Conservation (phyloP, 1,140 invertebrate genomes). For the Amyelois transitella region DNA sequence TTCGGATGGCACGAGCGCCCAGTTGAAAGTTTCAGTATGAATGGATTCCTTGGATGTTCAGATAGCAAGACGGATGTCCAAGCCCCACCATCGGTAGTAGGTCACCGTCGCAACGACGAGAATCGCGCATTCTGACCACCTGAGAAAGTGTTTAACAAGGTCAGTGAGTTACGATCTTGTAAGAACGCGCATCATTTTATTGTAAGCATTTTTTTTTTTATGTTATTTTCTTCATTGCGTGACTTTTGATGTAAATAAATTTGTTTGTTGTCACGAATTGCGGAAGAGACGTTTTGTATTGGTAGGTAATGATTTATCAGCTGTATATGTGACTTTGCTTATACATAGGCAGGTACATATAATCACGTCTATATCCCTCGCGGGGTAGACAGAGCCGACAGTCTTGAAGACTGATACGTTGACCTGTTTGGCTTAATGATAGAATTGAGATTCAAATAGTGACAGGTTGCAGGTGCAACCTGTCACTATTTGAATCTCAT, state of each 20-base stretch:
- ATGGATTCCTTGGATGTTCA: conserved; percentile 4
- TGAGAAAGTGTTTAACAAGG: background rate
- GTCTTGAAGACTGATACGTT: no score
- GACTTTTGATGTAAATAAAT: background rate
- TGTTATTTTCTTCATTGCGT: background rate
- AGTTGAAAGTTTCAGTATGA: conserved; percentile 1
- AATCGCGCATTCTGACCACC: background rate
- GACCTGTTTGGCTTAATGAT: no score
- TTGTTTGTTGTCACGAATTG: background rate
- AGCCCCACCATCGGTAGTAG: background rate
- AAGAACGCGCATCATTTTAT: background rate
- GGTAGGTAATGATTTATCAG: background rate
- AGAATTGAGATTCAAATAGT: no score
- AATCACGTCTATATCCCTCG: no score
- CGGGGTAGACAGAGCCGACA: no score
- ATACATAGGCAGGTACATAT: no score
- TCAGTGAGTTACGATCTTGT: background rate
- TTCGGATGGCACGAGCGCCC: background rate
- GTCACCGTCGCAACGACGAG: background rate
- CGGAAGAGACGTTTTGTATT: background rate
- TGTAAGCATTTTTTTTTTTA: background rate
- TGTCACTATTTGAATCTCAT: no score
- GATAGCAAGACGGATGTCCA: background rate
- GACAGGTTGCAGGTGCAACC: no score
- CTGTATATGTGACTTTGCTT: no score